Base-by-base conservation (phyloP, 2,888 invertebrate genomes). In the Polyommatus iphigenia region DNA sequence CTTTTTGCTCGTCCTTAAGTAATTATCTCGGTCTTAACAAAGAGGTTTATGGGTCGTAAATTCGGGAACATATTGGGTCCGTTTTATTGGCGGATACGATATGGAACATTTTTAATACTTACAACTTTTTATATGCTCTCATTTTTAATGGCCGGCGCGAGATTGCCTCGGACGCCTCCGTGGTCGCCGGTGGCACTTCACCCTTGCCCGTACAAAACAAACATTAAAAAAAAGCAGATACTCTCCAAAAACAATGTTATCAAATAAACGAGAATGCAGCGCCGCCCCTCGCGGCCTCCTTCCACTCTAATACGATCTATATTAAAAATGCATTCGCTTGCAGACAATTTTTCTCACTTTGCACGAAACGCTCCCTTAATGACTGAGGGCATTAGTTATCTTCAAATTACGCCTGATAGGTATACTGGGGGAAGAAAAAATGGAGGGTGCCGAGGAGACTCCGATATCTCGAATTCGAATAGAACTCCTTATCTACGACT, bases 351-450 rank as follows among this genome's bases (percentile, higher is more conserved):
- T 85, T 85, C 80, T 79, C 79, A 62, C 81, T 84, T 82, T 82
- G 81, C 82, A 81, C 82, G 84, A 85, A 84, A 82, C 83, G 84
- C 82, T 81, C 87, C 88, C 90, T 89, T 93, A 93, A 93, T 91
- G 93, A 91, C 90, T 87, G 80, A 80, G 82, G 80, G 87, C 93
- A 93, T 93, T 93, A 92, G 90, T 92, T 93, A 93, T 93, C 93
- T 93, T 87, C 86, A 90, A 90, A 92, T 91, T 90, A 89, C 90
- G 83, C 82, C 84, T 83, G 91, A 90, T 92, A 92, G 90, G 89
- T 89, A 87, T 87, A 85, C 87, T 86, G 85, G 87, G 85, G 84
- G 85, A 81, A 85, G 83, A 82, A 84, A 84, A 87, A 88, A 87
- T 83, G 89, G 90, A 91, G 91, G 91, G 90, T 87, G 89, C 86